Evolutionary conservation across 2,888 invertebrate genomes (phyloP), one percentile per base, ranked within the genome.

Genomic region (Zygogramma bicolorata): DNA sequence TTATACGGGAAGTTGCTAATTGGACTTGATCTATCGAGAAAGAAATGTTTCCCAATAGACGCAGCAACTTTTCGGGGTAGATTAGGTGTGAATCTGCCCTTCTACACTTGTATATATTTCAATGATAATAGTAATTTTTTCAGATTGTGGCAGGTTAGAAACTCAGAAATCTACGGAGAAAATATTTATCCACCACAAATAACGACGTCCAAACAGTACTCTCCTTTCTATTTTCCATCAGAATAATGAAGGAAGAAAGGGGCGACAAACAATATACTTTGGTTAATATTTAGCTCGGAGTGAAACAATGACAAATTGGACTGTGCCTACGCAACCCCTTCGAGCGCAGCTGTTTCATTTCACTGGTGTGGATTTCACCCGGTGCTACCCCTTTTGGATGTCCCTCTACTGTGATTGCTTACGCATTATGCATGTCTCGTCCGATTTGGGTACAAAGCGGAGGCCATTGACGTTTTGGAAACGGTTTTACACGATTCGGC

Each of bases 361-460:
- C 82, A 79, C 77, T 81, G 80, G 81, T 79, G 77, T 74, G 75
- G 81, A 77, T 81, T 80, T 80, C 80, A 75, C 79, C 77, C 75
- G 58, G 49, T 77, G 75, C 68, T 77, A 75, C 81, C 81, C 79
- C 80, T 80, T 77, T 77, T 72, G 79, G 77, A 78, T 77, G 79
- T 79, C 78, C 81, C 79, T 79, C 78, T 76, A 80, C 75, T 77
- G 81, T 85, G 85, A 86, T 86, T 86, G 86, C 87, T 87, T 86
- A 87, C 86, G 84, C 86, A 87, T 87, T 87, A 87, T 87, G 86
- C 86, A 87, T 86, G 86, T 85, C 85, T 85, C 85, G 85, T 85
- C 81, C 81, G 80, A 68, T 68, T 40, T 63, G 15, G 46, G 63
- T 29, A 63, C 63, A 63, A 29, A 46, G 25, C 1, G 46, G 31